Evolutionary conservation across 2,797 vertebrate species (phyloP), one percentile per base, ranked within the genome.

Genomic region (Borostomias antarcticus): DNA sequence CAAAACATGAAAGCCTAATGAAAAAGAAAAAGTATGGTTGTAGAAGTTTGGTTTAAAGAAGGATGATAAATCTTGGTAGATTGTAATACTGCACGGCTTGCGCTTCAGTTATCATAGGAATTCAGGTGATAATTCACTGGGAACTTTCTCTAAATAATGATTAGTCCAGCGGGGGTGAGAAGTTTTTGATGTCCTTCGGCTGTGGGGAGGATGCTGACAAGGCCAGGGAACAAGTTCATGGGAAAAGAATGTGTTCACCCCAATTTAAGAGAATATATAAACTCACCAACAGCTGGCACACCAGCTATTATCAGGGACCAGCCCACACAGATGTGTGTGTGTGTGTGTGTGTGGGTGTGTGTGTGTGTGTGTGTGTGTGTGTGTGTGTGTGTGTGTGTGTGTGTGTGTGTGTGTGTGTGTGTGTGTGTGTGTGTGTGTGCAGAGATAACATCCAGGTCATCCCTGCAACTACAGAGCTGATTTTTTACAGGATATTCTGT

Each of bases 281-380:
- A 75, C 2, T 23, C 62, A 72, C 77, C 77, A 80, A 73, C 83
- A 86, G 80, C 84, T 82, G 82, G 77, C 70, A 75, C 65, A 30
- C 3, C 50, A 68, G 64, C 66, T 63, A 66, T 69, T 71, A 79
- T 48, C 76, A 45, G 40, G 58, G 76, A 71, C 68, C 3, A 60
- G 52, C 32, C 19, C 65, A 69, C 72, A 69, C 81, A 76, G 70
- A 81, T 84, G 73, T 56, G 23, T 32, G 26, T 30, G 7, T 35
- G 29, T 17, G 53, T 32, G 53, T 51, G 9, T 64, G 47, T 35
- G 47, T 50, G 40, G 17, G 50, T 43, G n/a, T 28, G 5, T 32
- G 29, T 17, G 53, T 33, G 53, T 52, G 8, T 64, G 45, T 33
- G 45, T 48, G 37, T 40, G 52, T 45, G 35, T 45, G 45, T 29